phyloP scores from a whole-genome alignment of 2,888 invertebrate species.

The Coelopa pilipes region DNA sequence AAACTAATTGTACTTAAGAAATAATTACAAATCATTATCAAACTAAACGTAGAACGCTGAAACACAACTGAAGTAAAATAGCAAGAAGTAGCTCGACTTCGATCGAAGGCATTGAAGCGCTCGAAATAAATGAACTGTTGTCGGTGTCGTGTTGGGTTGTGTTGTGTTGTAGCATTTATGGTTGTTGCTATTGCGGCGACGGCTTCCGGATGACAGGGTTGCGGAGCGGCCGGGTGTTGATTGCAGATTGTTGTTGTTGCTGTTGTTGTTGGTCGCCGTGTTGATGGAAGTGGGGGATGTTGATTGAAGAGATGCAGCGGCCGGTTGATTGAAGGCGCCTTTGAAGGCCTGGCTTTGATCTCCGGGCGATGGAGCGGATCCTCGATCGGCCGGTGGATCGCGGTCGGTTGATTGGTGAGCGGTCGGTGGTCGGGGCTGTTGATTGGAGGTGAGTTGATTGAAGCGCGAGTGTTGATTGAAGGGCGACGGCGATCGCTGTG shows the following conservation, averaged over 20 bases:
- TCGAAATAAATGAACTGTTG: neutral
- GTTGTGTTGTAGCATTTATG: neutral
- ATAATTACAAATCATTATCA: too few species aligned
- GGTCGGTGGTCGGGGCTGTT: neutral
- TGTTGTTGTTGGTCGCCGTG: slow-evolving; percentile 28
- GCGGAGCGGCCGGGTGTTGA: slow-evolving; percentile 11
- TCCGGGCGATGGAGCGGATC: too few species aligned
- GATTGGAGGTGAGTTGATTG: slow-evolving; percentile 3
- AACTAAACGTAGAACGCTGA: too few species aligned
- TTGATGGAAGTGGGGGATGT: slow-evolving; percentile 33
- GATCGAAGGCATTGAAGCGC: slow-evolving; percentile 1
- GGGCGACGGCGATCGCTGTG: too few species aligned
- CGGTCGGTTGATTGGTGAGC: too few species aligned
- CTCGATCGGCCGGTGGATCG: too few species aligned
- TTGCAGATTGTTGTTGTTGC: slow-evolving; percentile 20
- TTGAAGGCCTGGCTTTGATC: too few species aligned
- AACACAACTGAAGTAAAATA: too few species aligned
- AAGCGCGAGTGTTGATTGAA: slow-evolving; percentile 4
- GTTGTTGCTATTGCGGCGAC: neutral
- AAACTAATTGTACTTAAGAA: too few species aligned
- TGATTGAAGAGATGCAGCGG: slow-evolving; percentile 42
- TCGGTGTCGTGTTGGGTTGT: neutral
- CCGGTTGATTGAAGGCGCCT: too few species aligned
- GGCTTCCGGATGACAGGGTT: slow-evolving; percentile 5
- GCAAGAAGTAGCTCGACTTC: too few species aligned